Conservation (phyloP, 1,140 invertebrate species). For the Drosophila aff. region DNA sequence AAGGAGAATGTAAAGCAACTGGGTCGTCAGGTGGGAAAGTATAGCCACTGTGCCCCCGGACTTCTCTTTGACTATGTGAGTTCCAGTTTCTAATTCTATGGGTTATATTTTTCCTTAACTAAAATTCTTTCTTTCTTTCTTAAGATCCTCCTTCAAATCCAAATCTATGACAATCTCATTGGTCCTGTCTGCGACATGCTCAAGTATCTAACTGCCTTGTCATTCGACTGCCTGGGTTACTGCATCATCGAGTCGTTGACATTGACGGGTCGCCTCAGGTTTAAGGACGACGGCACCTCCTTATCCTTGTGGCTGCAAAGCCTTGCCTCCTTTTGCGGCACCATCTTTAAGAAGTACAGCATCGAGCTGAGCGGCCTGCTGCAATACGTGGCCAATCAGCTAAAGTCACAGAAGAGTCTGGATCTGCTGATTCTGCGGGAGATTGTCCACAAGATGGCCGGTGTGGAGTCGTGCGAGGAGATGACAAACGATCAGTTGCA, state of each 20-base stretch:
- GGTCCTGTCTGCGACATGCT: constrained; percentile 98
- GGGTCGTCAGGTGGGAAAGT: constrained; percentile 97
- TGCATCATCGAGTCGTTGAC: constrained; percentile 97
- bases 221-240: constrained; percentile 98
- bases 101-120: no score
- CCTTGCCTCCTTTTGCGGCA: constrained; percentile 96
- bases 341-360: constrained; percentile 98
- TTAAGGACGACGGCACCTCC: constrained; percentile 96
- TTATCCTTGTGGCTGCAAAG: constrained; percentile 98
- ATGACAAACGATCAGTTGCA: constrained; percentile 98
- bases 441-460: constrained; percentile 99
- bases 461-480: constrained; percentile 98
- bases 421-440: constrained; percentile 98
- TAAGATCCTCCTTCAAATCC: constrained; percentile 94
- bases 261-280: constrained; percentile 89
- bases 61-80: constrained; percentile 97
- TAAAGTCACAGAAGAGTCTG: constrained; percentile 97
- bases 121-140: neutral
- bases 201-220: constrained; percentile 97
- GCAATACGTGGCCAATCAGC: constrained; percentile 98
- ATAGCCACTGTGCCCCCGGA: constrained; percentile 97
- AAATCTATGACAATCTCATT: constrained; percentile 98
- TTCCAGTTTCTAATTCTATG: constrained; percentile 7
- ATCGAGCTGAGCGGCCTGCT: constrained; percentile 97
- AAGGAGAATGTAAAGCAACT: constrained; percentile 99